Conservation (phyloP, 2,113 vertebrate species). For the Petroica traversi region DNA sequence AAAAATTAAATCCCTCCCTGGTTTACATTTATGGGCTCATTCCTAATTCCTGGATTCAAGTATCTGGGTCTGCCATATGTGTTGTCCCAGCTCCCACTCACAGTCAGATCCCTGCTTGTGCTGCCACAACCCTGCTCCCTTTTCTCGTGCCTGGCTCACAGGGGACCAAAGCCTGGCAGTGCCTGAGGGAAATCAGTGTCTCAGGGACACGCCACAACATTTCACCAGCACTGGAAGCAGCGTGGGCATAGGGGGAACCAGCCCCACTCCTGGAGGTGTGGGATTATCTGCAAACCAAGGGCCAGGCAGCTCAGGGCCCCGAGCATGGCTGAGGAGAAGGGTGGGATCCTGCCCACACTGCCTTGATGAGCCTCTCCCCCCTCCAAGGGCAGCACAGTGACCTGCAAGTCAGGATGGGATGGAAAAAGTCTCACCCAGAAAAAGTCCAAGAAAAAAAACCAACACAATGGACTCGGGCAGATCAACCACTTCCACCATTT, state of each 20-base stretch:
- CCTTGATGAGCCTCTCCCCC: accelerated
- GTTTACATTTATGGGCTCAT: background rate
- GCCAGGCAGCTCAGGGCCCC: accelerated
- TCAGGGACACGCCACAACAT: accelerated
- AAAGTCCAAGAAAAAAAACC: background rate
- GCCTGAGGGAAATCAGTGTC: background rate
- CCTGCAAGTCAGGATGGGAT: accelerated
- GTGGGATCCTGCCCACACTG: background rate
- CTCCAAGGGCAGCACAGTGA: accelerated
- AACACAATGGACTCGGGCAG: background rate
- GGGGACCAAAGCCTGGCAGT: accelerated
- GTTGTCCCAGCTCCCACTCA: background rate
- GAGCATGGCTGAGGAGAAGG: accelerated
- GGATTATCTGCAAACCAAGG: accelerated
- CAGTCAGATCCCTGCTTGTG: background rate
- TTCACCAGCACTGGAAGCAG: accelerated
- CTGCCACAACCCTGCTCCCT: background rate
- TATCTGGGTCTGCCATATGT: background rate
- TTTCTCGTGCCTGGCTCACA: background rate
- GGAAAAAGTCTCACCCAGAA: background rate
- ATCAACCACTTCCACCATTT: background rate
- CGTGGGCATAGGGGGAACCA: accelerated
- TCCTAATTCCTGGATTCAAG: background rate
- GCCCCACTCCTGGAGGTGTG: accelerated
- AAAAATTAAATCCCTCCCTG: background rate